Evolutionary conservation across 2,113 vertebrate genomes (phyloP).

Genomic region (Melanerpes formicivorus): DNA sequence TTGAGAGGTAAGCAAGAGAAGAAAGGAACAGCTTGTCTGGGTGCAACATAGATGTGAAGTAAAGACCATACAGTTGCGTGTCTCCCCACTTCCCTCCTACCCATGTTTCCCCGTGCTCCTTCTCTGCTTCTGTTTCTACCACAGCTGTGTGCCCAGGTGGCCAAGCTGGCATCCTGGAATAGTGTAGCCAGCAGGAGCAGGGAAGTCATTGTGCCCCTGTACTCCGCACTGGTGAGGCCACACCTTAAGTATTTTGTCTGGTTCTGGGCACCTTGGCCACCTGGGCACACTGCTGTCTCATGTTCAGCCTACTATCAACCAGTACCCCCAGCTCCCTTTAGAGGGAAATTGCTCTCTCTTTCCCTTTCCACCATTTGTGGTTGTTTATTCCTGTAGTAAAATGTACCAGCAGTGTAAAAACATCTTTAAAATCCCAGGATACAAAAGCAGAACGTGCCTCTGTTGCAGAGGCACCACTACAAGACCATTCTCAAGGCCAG

Average conservation of each 20-base stretch:
- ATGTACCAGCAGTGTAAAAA: background rate
- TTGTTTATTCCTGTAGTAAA: background rate
- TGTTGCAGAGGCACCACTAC: background rate
- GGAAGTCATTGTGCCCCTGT: too few species aligned
- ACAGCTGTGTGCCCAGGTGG: background rate
- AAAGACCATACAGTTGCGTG: background rate
- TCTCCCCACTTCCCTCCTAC: accelerated
- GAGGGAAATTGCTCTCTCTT: background rate
- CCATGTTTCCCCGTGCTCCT: background rate
- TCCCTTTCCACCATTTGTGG: background rate
- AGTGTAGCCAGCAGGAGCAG: too few species aligned
- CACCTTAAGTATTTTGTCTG: too few species aligned
- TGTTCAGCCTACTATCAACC: too few species aligned
- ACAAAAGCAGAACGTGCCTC: background rate
- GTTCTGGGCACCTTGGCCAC: too few species aligned
- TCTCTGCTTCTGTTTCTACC: background rate
- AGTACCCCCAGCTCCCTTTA: background rate
- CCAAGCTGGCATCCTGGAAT: too few species aligned
- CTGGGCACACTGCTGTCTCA: too few species aligned
- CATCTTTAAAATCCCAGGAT: background rate
- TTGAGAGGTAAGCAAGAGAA: background rate
- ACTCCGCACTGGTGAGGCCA: too few species aligned
- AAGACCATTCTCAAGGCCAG: background rate
- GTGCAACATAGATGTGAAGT: background rate
- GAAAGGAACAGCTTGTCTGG: background rate